These are phyloP conservation scores for Hormaphis cornu DNA, from an alignment of 1,140 invertebrate species.

Conservation along the genomic window DNA sequence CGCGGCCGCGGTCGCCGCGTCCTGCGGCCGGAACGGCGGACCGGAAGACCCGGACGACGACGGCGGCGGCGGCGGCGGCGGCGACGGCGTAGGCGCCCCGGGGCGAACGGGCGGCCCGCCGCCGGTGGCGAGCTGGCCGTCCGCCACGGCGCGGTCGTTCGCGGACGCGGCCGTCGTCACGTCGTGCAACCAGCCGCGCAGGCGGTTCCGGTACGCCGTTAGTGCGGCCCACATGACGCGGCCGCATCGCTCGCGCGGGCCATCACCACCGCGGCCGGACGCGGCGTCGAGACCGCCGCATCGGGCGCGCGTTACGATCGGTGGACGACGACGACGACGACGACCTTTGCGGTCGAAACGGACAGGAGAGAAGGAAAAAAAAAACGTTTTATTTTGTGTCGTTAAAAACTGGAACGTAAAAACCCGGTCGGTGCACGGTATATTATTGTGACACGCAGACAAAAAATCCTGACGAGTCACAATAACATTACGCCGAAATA, in stretches of 20 bases:
- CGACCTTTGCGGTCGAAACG: too few species aligned
- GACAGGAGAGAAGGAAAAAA: too few species aligned
- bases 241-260: not conserved
- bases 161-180: not conserved
- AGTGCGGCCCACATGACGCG: conserved; percentile 1
- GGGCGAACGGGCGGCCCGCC: not conserved
- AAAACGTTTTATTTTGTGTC: too few species aligned
- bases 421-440: too few species aligned
- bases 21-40: not conserved
- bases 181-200: not conserved
- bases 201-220: conserved; percentile 9
- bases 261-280: conserved; percentile 5
- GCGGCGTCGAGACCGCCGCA: not conserved
- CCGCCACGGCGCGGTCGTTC: too few species aligned
- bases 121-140: not conserved
- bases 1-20: not conserved
- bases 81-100: not conserved
- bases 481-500: too few species aligned
- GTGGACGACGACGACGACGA: too few species aligned
- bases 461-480: too few species aligned
- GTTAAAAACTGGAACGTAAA: too few species aligned
- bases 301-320: too few species aligned
- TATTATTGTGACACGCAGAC: too few species aligned
- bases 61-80: not conserved
- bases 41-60: not conserved